Evolutionary conservation across 1,140 invertebrate species (phyloP).

Genomic region (Neodiprion pinetum): DNA sequence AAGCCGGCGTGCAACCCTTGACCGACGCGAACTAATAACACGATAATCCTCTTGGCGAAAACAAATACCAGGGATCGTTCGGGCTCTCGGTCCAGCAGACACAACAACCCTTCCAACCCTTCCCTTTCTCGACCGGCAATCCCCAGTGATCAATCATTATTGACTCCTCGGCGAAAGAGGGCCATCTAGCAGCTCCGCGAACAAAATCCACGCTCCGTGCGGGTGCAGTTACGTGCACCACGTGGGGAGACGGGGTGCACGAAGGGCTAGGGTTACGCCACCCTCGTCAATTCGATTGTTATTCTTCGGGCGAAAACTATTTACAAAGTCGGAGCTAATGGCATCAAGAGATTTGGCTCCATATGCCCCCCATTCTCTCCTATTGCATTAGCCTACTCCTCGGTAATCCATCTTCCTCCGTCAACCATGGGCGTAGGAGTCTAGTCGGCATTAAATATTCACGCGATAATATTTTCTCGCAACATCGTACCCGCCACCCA

Average conservation of each 20-base stretch:
- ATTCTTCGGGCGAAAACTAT: constrained; percentile 57
- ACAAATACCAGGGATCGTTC: constrained; percentile 41
- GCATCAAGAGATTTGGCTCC: constrained; percentile 54
- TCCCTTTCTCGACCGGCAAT: constrained; percentile 25
- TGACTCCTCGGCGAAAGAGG: constrained; percentile 35
- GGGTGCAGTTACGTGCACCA: constrained; percentile 42
- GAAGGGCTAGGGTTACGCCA: constrained; percentile 29
- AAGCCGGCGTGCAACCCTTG: constrained; percentile 34
- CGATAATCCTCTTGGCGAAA: constrained; percentile 52
- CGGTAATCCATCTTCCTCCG: constrained; percentile 28
- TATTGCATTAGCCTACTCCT: constrained; percentile 37
- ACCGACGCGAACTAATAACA: constrained; percentile 47
- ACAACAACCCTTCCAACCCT: constrained; percentile 40
- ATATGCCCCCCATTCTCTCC: constrained; percentile 34
- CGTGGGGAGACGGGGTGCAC: constrained; percentile 18
- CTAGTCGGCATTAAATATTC: background rate
- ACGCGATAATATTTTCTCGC: background rate
- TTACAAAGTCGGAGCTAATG: constrained; percentile 59
- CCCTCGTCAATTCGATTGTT: constrained; percentile 42
- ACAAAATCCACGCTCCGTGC: background rate
- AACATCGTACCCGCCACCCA: background rate
- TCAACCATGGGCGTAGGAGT: constrained; percentile 31
- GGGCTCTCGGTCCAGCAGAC: constrained; percentile 11
- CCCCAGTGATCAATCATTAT: constrained; percentile 53
- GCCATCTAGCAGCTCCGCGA: background rate